Evolutionary conservation across 2,797 vertebrate species (phyloP).

Genomic region (Pteronotus mesoamericanus): DNA sequence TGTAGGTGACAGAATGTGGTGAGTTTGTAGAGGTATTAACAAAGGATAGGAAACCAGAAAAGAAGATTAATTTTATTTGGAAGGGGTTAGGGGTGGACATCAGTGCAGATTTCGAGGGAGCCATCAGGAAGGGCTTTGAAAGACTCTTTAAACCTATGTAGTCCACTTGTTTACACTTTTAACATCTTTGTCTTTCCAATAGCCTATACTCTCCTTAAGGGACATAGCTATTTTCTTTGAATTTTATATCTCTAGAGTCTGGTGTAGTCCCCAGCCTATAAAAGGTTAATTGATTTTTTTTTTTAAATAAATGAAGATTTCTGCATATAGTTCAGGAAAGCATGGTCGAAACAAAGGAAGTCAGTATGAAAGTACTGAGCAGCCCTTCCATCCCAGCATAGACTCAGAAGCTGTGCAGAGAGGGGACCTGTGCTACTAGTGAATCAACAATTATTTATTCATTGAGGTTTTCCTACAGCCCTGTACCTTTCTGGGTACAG

Average conservation of each 20-base stretch:
- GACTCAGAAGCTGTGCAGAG: neutral
- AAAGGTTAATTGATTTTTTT: neutral
- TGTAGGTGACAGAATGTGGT: neutral
- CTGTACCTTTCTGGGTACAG: neutral
- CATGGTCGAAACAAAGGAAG: neutral
- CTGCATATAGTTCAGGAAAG: neutral
- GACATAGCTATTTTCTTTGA: neutral
- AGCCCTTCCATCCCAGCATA: neutral
- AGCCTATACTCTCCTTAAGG: neutral
- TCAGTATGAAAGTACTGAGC: neutral
- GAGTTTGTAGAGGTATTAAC: neutral
- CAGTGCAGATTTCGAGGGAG: neutral
- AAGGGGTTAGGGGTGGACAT: neutral
- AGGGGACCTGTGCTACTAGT: neutral
- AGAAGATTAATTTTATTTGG: neutral
- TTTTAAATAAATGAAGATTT: constrained; percentile 1
- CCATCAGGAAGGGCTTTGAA: neutral
- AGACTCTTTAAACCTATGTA: neutral
- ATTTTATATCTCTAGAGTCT: neutral
- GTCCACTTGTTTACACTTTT: neutral
- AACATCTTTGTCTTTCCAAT: neutral
- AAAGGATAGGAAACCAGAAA: neutral
- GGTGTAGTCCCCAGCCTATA: neutral
- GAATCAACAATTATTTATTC: neutral
- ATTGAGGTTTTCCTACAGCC: neutral